Evolutionary conservation across 1,140 invertebrate genomes (phyloP).

Genomic region (Platyscapa corneri): DNA sequence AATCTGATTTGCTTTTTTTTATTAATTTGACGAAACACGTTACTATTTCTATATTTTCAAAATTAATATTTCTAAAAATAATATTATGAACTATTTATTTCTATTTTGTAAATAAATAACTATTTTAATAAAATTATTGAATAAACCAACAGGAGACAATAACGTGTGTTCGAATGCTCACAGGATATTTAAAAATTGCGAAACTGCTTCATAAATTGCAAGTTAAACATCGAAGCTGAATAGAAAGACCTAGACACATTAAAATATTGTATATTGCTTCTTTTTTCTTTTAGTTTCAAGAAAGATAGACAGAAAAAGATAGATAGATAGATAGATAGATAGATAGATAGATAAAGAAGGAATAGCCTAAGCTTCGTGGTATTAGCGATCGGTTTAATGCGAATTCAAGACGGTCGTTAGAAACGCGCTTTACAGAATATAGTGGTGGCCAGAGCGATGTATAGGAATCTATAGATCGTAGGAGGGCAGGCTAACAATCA

Average conservation of each 20-base stretch:
- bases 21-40: too few relatives aligned
- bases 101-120: too few relatives aligned
- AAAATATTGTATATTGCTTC: too few relatives aligned
- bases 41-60: too few relatives aligned
- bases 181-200: neutral
- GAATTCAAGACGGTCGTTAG: slow-evolving; percentile 68
- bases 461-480: slow-evolving; percentile 74
- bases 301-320: too few relatives aligned
- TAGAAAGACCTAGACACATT: neutral
- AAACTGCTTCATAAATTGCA: slow-evolving; percentile 23
- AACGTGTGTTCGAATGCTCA: neutral
- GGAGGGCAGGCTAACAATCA: slow-evolving; percentile 69
- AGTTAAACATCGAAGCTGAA: neutral
- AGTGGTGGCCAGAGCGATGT: slow-evolving; percentile 62
- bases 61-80: too few relatives aligned
- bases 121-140: too few relatives aligned
- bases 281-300: too few relatives aligned
- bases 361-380: neutral
- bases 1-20: too few relatives aligned
- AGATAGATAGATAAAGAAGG: neutral
- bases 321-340: too few relatives aligned
- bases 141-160: slow-evolving; percentile 3
- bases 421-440: slow-evolving; percentile 36
- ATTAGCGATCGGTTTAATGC: slow-evolving; percentile 65
- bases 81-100: too few relatives aligned